Base-by-base conservation (phyloP, 2,888 invertebrate species). In the Acrobasis suavella region DNA sequence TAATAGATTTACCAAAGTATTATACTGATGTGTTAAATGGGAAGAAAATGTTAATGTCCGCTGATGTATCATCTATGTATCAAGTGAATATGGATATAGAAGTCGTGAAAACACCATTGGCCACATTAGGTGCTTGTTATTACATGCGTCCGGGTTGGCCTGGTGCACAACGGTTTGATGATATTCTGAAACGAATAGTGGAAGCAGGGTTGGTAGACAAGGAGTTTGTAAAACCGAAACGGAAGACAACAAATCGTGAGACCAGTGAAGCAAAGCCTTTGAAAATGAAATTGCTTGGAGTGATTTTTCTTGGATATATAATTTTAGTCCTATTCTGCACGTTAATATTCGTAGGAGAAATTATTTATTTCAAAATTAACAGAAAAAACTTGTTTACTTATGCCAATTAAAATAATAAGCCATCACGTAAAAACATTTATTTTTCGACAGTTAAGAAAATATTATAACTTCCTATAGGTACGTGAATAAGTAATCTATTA, bases 71-170 rank as follows among this genome's bases (percentile, higher is more conserved):
- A 22, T 22, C 10, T 42, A 7, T 56, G 1, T 22, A 56, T 42
- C 56, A 42, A 42, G 22, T 0, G 16, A 42, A 15, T 22, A 56
- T 16, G 10, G 14, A 22, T 17, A 10, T 56, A 8, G 42, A 56
- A 9, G 16, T 42, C 14, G 56, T 56, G 9, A 10, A 56, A 22
- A 42, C 42, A 7, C 52, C 22, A 32, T 0, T 56, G 7, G 9
- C 42, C 1, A 2, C 46, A 7, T 15, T 42, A 42, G 42, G 56
- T 1, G 22, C 56, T 5, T 17, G 56, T 56, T 56, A 16, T 17
- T 56, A 56, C 22, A 42, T 56, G 22, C 56, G 56, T 42, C 56
- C 42, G 10, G 56, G 56, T 56, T 56, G 56, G 56, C 46, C 56
- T 14, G 56, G 42, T 1, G 42, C 56, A 17, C 10, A 56, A 17